These are phyloP conservation scores for Notoglanidium macrostoma DNA, from an alignment of 2,797 vertebrate genomes.

Conservation along the genomic window DNA sequence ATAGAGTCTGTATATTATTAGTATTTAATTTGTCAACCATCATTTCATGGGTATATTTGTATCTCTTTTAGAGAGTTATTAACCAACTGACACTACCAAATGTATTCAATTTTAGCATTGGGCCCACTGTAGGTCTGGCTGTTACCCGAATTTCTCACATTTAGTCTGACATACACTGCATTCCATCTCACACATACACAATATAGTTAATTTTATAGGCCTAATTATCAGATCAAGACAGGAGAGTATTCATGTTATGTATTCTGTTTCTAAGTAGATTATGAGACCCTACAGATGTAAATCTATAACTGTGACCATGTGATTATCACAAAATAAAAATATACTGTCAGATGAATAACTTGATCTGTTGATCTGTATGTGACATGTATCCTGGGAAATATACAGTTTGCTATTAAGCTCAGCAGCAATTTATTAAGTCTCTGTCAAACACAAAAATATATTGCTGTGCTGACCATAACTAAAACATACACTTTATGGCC, in stretches of 20 bases:
- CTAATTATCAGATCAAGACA: slow-evolving; percentile 70
- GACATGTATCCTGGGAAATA: neutral
- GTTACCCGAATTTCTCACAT: slow-evolving; percentile 63
- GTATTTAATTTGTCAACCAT: slow-evolving; percentile 74
- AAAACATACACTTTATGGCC: neutral
- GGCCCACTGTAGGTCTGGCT: slow-evolving; percentile 68
- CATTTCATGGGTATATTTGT: slow-evolving; percentile 71
- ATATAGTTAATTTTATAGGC: slow-evolving; percentile 74
- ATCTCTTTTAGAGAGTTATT: slow-evolving; percentile 69
- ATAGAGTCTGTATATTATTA: slow-evolving; percentile 83
- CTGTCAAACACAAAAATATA: neutral
- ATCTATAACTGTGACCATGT: slow-evolving; percentile 93
- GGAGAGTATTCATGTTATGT: slow-evolving; percentile 84
- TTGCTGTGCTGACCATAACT: neutral
- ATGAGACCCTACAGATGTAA: slow-evolving; percentile 83
- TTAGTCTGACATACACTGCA: slow-evolving; percentile 59
- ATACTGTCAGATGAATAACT: slow-evolving; percentile 65
- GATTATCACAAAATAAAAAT: slow-evolving; percentile 91
- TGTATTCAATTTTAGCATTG: slow-evolving; percentile 71
- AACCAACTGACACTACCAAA: slow-evolving; percentile 74
- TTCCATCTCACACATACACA: slow-evolving; percentile 69
- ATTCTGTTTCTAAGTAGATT: slow-evolving; percentile 88
- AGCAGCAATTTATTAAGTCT: neutral
- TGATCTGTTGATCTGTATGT: slow-evolving; percentile 24
- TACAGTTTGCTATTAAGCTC: neutral